Base-by-base conservation (phyloP, 2,888 invertebrate species). In the Diloba caeruleocephala region DNA sequence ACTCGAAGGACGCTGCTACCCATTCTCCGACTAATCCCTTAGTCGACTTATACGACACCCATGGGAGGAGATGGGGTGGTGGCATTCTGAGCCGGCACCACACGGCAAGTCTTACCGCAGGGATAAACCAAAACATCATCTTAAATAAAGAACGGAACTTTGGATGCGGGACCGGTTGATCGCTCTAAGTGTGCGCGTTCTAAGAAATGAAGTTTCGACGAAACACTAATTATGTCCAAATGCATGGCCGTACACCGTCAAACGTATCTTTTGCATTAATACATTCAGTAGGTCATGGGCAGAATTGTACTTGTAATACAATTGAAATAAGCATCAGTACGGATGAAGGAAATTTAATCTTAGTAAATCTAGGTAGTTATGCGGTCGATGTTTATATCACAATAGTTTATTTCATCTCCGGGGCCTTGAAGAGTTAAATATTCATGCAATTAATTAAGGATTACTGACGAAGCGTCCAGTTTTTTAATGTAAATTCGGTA, bases 271-370 rank as follows among this genome's bases (percentile, higher is more conserved):
- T 59, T 59, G 42, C 67, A 68, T 74, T 71, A 69, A 77, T 74
- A 67, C 70, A 77, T 70, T 71, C 59, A 62, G 52, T 61, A 56
- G 54, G 81, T 84, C 82, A 84, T 64, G 60, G 62, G 66, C 79
- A 49, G 66, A 81, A 81, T 81, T 78, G 81, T 76, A 63, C 84
- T 84, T 81, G 84, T 76, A 60, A 71, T 60, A 73, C 81, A 82
- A 84, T 81, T 80, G 76, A 71, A 77, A 76, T 76, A 77, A 76
- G 71, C 69, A 66, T 67, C 59, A 41, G 60, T 58, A 54, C 58
- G 60, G 71, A 72, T 74, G 74, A 78, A 76, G 82, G 82, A 78
- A 83, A 87, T 81, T 74, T 79, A 74, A 86, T 81, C 78, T 73
- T 59, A 41, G 41, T 37, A 44, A 28, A 34, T 37, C 29, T 63